phyloP scores from a whole-genome alignment of 2,888 invertebrate species.

The Hydriomena furcata region DNA sequence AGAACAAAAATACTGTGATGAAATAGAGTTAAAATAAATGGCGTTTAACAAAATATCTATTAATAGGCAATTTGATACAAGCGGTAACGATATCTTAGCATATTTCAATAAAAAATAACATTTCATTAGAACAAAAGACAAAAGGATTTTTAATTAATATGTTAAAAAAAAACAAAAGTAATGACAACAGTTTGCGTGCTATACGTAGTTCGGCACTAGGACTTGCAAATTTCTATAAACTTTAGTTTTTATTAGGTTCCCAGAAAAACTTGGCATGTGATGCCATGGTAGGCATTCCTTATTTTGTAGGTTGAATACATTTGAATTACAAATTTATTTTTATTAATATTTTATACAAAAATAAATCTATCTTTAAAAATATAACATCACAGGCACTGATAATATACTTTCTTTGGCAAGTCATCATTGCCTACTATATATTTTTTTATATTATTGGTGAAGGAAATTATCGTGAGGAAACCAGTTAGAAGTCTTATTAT shows the following conservation, averaged over 20 bases:
- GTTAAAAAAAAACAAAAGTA: slow-evolving; percentile 8
- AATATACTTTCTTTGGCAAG: too few species aligned
- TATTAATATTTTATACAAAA: too few species aligned
- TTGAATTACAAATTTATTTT: too few species aligned
- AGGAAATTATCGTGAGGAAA: too few species aligned
- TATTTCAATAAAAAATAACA: slow-evolving; percentile 16
- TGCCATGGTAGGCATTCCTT: too few species aligned
- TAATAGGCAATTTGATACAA: neutral
- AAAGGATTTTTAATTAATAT: slow-evolving; percentile 12
- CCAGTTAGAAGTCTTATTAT: too few species aligned
- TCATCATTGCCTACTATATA: too few species aligned
- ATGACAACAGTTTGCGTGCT: slow-evolving; percentile 19
- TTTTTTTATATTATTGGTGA: too few species aligned
- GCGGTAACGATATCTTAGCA: slow-evolving; percentile 6
- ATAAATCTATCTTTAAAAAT: too few species aligned
- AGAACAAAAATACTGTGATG: slow-evolving; percentile 6
- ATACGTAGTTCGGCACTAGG: slow-evolving; percentile 16
- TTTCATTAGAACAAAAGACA: too few species aligned
- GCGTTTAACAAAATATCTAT: neutral
- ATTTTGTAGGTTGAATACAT: too few species aligned
- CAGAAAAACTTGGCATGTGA: slow-evolving; percentile 2
- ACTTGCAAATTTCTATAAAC: slow-evolving; percentile 3
- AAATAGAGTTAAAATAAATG: slow-evolving; percentile 10
- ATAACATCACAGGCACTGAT: too few species aligned
- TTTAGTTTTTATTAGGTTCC: neutral